phyloP scores from a whole-genome alignment of 2,797 vertebrate genomes.

The Rhodeus uyekii region DNA sequence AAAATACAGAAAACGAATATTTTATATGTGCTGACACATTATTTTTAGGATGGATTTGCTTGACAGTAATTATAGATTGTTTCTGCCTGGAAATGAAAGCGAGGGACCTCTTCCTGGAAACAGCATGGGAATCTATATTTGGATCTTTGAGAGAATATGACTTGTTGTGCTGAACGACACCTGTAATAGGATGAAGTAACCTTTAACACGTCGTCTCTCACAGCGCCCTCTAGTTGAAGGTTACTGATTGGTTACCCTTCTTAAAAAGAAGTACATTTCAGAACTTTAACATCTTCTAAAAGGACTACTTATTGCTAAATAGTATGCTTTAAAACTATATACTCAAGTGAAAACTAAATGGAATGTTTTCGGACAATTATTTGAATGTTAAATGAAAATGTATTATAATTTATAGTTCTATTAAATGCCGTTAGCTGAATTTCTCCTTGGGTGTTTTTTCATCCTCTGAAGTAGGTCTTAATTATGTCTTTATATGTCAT shows the following conservation, averaged over 20 bases:
- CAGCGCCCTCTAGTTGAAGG: background rate
- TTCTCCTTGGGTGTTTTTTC: background rate
- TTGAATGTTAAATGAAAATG: background rate
- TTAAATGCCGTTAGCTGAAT: background rate
- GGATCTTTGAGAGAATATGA: background rate
- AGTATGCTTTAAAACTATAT: background rate
- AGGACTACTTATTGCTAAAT: background rate
- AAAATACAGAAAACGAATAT: background rate
- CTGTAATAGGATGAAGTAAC: conserved; percentile 26
- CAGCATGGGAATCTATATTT: conserved; percentile 21
- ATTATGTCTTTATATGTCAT: background rate
- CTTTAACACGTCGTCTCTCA: conserved; percentile 2
- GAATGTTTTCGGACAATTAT: background rate
- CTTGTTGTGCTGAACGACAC: conserved; percentile 14
- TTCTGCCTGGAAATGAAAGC: background rate
- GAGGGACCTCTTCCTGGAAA: conserved; percentile 20
- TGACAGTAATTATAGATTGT: background rate
- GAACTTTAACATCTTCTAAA: background rate
- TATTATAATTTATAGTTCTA: background rate
- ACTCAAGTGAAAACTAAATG: background rate
- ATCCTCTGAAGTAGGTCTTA: background rate
- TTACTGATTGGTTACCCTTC: background rate
- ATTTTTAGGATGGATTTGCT: conserved; percentile 1
- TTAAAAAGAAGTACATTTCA: background rate
- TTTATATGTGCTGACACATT: background rate